Base-by-base conservation (phyloP, 2,888 invertebrate species). In the Rotaria socialis region DNA sequence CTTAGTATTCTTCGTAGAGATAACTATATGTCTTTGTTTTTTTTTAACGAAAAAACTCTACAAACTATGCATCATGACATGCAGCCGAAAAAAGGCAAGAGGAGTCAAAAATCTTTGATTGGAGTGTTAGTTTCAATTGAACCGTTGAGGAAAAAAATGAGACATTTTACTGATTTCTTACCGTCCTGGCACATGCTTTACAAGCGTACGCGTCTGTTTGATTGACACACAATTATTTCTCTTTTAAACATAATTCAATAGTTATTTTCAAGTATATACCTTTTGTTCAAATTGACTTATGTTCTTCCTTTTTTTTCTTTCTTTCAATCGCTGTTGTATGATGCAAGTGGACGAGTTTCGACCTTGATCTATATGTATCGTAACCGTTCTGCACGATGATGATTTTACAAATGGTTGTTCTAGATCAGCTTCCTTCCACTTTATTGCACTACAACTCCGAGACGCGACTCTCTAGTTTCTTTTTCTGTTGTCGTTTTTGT, bases 231-330 rank as follows among this genome's bases (percentile, higher is more conserved):
- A 27, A 67, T 67, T 27, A 16, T 35, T 35, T 14, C 35, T 27
- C 19, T 16, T 27, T 35, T 67, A 35, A 67, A 67, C 67, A 67
- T 67, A 35, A 67, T 67, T 67, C 67, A 67, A 67, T 67, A 27
- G 27, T 67, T 67, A 67, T 67, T 67, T 67, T 52, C 67, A 67
- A 67, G 67, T 67, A 67, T 67, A 67, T 67, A 67, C 67, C 67
- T 67, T 67, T 16, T 67, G 67, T 67, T 67, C 67, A 67, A 27
- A 67, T 67, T 67, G 67, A 67, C 67, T 67, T 67, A 27, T 27
- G 58, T 24, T 58, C 24, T 58, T 58, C 16, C n/a, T 58, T 35
- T 67, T 67, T 52, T 52, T 58, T 35, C 35, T 67, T 52, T 52
- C 14, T 16, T 52, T 16, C 3, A 16, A 3, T 52, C 35, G 3